These are phyloP conservation scores for Pristiophorus japonicus DNA, from an alignment of 2,113 vertebrate species.

Conservation along the genomic window DNA sequence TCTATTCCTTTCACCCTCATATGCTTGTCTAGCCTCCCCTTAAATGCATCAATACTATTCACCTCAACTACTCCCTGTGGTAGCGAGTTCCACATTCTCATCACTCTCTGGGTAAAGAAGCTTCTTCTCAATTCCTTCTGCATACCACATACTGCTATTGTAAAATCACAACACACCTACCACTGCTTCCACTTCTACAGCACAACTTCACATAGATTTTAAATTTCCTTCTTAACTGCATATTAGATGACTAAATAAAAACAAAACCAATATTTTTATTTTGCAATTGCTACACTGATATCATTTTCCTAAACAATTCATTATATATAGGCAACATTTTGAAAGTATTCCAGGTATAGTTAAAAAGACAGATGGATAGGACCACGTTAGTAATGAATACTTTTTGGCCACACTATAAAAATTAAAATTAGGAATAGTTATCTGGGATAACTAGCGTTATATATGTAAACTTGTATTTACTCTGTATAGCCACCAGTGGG, in stretches of 20 bases:
- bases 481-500: too few relatives aligned
- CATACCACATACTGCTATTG: background rate
- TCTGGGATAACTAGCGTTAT: too few relatives aligned
- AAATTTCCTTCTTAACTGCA: background rate
- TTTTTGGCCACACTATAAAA: background rate
- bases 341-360: background rate
- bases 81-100: too few relatives aligned
- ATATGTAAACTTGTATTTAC: too few relatives aligned
- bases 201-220: background rate
- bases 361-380: background rate
- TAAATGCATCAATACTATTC: too few relatives aligned
- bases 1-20: too few relatives aligned
- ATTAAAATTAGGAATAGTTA: background rate
- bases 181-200: background rate
- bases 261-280: background rate
- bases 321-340: constrained; percentile 1
- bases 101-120: too few relatives aligned
- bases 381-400: background rate
- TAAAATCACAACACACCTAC: background rate
- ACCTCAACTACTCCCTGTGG: too few relatives aligned
- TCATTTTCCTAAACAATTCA: background rate
- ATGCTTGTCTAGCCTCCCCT: too few relatives aligned
- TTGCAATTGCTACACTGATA: background rate
- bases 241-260: background rate
- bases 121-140: background rate